Percentiles rank a stretch among this genome's conserved stretches.
These are phyloP conservation scores for Suricata suricatta DNA, from an alignment of 2,113 vertebrate genomes.

Conservation along the genomic window DNA sequence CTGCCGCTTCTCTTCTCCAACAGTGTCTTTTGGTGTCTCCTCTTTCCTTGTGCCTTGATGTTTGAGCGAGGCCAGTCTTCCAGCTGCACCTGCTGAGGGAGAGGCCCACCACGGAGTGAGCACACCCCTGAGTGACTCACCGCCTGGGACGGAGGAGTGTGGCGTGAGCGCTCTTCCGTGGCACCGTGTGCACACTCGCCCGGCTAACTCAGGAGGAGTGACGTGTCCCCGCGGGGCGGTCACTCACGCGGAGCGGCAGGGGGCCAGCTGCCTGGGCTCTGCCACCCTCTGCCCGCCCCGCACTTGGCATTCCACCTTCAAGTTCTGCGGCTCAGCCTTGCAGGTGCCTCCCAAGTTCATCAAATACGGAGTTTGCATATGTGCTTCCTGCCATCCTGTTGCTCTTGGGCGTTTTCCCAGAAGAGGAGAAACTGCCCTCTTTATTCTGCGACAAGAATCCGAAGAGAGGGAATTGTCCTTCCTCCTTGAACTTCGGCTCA, in stretches of 20 bases:
- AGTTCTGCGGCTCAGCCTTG: background rate
- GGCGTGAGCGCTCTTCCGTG: background rate
- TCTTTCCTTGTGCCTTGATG: no score
- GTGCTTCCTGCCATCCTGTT: background rate
- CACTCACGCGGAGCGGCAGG: fast-evolving
- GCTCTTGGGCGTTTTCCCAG: constrained; percentile 46
- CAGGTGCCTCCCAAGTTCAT: background rate
- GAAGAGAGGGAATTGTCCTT: background rate
- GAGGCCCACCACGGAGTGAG: background rate
- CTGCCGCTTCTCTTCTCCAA: background rate
- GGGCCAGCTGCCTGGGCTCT: background rate
- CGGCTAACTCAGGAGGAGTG: no score
- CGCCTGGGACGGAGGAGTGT: no score
- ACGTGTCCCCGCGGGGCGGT: fast-evolving
- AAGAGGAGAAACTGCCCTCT: background rate
- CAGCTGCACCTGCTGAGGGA: background rate
- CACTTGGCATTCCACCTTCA: background rate
- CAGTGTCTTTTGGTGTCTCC: fast-evolving
- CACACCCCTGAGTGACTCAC: background rate
- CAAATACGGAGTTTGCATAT: background rate
- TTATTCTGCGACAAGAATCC: background rate
- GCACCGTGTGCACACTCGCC: background rate
- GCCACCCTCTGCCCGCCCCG: background rate
- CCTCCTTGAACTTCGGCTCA: background rate
- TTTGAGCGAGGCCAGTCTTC: background rate